Evolutionary conservation across 2,888 invertebrate genomes (phyloP), one percentile per base, ranked within the genome.

Genomic region (Nezara viridula): DNA sequence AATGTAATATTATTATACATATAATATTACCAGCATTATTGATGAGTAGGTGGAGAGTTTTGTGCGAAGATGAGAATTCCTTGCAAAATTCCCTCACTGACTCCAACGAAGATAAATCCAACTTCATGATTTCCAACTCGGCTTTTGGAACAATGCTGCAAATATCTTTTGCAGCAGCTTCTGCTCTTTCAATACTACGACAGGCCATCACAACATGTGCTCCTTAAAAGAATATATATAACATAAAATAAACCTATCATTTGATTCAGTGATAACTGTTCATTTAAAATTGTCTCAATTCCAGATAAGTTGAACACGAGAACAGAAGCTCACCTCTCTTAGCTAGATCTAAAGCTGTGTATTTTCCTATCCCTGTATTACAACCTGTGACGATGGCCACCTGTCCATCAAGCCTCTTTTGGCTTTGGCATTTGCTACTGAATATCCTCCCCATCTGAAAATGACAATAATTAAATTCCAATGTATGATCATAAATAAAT

Each of bases 151-250:
- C 88, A 0, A 90, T 85, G n/a, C 91, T 88, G 24, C 90, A 89
- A 40, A 92, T 91, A 2, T 91, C 91, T 4, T 90, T 52, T 2
- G 93, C 92, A 19, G 94, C 93, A 77, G 91, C 91, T 88, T 93
- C 92, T 0, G 93, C 94, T 89, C 92, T 92, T 44, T 92, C 91
- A 2, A 92, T 73, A 91, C 94, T 93, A 86, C 94, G 91, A 91
- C 94, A 94, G 0, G 94, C 94, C 91, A 94, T 90, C 77, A 94
- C 93, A 9, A 94, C 93, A 87, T 91, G 91, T 7, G 92, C 94
- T 90, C 93, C 92, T 91, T 89, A 19, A 90, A 85, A 85, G 88
- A n/a, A 21, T 14, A 21, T 21, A n/a, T 19, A n/a, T 2, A n/a
- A n/a, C n/a, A 50, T 50, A 50, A 14, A 50, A 50, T 50, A 50